These are phyloP conservation scores for Cyanoderma ruficeps DNA, from an alignment of 2,113 vertebrate genomes.

Conservation along the genomic window DNA sequence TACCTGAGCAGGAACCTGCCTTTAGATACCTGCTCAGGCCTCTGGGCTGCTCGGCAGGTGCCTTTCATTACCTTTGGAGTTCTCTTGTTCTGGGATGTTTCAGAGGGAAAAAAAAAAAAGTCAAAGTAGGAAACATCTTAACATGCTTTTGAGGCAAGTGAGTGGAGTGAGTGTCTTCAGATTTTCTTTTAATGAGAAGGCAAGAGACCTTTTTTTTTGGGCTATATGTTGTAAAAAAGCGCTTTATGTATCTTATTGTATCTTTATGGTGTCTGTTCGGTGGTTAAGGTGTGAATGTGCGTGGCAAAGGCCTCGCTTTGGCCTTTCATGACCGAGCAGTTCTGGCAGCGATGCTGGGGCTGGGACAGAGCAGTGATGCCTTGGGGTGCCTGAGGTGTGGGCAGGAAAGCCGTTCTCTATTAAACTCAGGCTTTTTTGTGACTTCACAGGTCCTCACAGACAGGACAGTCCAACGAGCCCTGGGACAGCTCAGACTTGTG, in stretches of 20 bases:
- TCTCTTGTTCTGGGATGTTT: background rate
- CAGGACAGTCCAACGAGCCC: background rate
- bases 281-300: background rate
- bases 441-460: background rate
- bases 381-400: background rate
- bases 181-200: fast-evolving
- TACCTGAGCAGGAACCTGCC: background rate
- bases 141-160: background rate
- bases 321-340: background rate
- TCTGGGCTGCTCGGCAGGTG: background rate
- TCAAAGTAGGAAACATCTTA: background rate
- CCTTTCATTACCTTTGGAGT: background rate
- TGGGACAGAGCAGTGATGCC: background rate
- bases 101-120: background rate
- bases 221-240: background rate
- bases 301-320: background rate
- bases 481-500: background rate
- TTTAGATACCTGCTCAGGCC: background rate
- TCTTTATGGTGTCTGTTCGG: fast-evolving
- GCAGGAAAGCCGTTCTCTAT: background rate
- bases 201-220: background rate
- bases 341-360: background rate
- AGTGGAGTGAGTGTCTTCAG: background rate
- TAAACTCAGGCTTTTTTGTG: fast-evolving
- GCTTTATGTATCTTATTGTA: fast-evolving